Conservation (phyloP, 2,888 invertebrate genomes). For the Sericinus montela region DNA sequence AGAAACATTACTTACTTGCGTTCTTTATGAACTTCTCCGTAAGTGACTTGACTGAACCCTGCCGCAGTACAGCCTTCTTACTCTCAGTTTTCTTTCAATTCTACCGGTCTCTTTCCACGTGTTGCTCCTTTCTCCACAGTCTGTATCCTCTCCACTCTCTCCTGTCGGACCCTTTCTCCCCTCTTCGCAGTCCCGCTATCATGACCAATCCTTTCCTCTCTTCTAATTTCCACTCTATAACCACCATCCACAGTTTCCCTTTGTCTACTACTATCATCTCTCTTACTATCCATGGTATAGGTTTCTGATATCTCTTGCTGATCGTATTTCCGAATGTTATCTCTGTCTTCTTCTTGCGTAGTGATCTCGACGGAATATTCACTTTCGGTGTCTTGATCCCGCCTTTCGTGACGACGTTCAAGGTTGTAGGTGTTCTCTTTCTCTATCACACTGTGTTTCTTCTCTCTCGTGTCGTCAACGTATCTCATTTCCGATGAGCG, state of each 20-base stretch:
- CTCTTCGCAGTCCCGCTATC: neutral
- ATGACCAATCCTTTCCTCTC: neutral
- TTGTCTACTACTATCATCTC: slow-evolving; percentile 1
- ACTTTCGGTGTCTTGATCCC: slow-evolving; percentile 4
- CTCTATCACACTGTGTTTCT: slow-evolving; percentile 16
- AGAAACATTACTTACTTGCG: slow-evolving; percentile 58
- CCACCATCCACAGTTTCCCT: slow-evolving; percentile 17
- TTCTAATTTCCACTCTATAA: slow-evolving; percentile 27
- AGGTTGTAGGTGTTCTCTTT: neutral
- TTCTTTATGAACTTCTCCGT: slow-evolving; percentile 89
- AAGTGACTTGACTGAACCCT: slow-evolving; percentile 86
- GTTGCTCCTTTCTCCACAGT: slow-evolving; percentile 37
- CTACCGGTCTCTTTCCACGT: slow-evolving; percentile 32
- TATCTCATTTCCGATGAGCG: slow-evolving; percentile 28
- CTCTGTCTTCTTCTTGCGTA: slow-evolving; percentile 21
- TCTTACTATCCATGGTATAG: slow-evolving; percentile 5
- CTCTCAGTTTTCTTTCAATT: slow-evolving; percentile 46
- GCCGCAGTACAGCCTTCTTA: slow-evolving; percentile 76
- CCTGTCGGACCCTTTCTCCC: neutral
- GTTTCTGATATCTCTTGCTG: slow-evolving; percentile 6
- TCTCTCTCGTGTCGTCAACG: slow-evolving; percentile 22
- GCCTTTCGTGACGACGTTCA: slow-evolving; percentile 1
- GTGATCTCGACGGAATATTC: slow-evolving; percentile 24
- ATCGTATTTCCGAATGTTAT: slow-evolving; percentile 2
- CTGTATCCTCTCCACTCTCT: slow-evolving; percentile 18